These are phyloP conservation scores for Limnephilus lunatus DNA, from an alignment of 2,888 invertebrate species.

Conservation along the genomic window DNA sequence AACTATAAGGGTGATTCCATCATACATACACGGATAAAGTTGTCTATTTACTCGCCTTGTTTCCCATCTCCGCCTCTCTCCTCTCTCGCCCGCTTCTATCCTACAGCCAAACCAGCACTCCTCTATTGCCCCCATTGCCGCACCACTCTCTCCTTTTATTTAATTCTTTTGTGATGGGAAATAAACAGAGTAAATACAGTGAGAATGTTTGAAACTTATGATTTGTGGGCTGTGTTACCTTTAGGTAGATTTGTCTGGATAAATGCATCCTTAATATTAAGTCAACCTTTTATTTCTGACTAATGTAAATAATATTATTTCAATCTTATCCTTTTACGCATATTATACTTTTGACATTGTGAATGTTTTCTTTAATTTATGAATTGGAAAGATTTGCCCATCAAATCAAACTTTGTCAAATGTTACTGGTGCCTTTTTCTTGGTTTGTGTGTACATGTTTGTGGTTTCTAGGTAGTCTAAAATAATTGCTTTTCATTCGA, in stretches of 20 bases:
- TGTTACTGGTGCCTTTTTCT: neutral
- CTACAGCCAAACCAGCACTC: neutral
- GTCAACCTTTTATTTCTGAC: neutral
- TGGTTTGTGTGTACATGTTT: neutral
- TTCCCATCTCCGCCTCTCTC: neutral
- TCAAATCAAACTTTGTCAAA: neutral
- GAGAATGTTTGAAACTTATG: constrained; percentile 9
- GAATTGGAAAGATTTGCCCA: neutral
- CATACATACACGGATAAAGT: constrained; percentile 43
- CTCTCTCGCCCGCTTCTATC: neutral
- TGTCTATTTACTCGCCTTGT: constrained; percentile 37
- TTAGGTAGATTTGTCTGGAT: neutral
- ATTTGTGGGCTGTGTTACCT: constrained; percentile 23
- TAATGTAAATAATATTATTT: neutral
- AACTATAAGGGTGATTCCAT: constrained; percentile 88
- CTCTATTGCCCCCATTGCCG: neutral
- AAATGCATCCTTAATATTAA: neutral
- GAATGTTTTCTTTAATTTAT: neutral
- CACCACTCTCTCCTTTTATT: neutral
- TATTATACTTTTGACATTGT: neutral
- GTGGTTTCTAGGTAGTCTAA: neutral
- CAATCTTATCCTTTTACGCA: neutral
- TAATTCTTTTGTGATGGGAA: constrained; percentile 19
- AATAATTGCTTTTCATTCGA: neutral
- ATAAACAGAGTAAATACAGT: constrained; percentile 22